Percentiles rank a stretch among this genome's conserved stretches.
Conservation (phyloP, 92 coral and sea anemone genomes). For the Epizoanthus fatuus region DNA sequence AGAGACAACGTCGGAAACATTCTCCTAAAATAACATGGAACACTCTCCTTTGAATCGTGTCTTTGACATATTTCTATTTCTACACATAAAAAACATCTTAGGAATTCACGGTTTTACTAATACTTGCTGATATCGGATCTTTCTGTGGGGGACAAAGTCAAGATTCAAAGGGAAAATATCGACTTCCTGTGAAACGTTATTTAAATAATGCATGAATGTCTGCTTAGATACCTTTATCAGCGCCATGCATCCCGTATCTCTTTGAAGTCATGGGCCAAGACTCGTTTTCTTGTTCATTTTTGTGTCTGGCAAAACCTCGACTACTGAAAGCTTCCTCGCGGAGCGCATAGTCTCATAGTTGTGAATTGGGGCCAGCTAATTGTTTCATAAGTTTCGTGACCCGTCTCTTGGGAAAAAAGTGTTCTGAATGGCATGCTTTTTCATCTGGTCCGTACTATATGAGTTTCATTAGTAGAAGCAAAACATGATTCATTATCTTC, state of each 20-base stretch:
- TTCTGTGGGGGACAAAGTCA: slow-evolving; percentile 9
- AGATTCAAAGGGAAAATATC: not conserved
- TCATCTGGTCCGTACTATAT: slow-evolving; percentile 64
- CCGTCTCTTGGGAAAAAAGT: slow-evolving; percentile 27
- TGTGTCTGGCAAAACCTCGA: not conserved
- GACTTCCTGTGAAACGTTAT: slow-evolving; percentile 3
- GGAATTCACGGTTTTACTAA: not conserved
- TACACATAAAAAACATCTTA: not conserved
- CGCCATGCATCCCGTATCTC: not conserved
- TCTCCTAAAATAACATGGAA: slow-evolving; percentile 49
- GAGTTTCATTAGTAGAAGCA: slow-evolving; percentile 67
- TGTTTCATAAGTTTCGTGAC: slow-evolving; percentile 27
- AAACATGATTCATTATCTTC: slow-evolving; percentile 73
- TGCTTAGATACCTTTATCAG: slow-evolving; percentile 19
- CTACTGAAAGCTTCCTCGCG: no score
- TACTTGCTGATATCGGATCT: not conserved
- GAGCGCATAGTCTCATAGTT: not conserved
- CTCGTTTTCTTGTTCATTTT: slow-evolving; percentile 10
- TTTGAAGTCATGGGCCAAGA: not conserved
- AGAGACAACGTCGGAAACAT: slow-evolving; percentile 91
- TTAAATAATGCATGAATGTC: slow-evolving; percentile 30
- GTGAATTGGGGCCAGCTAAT: not conserved
- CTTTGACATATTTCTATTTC: not conserved
- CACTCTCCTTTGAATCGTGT: not conserved
- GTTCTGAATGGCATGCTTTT: slow-evolving; percentile 22